A percentile compares a stretch with the other conserved stretches of the same genome.
Evolutionary conservation across 2,888 invertebrate species (phyloP).

Genomic region (Cephalotes varians): DNA sequence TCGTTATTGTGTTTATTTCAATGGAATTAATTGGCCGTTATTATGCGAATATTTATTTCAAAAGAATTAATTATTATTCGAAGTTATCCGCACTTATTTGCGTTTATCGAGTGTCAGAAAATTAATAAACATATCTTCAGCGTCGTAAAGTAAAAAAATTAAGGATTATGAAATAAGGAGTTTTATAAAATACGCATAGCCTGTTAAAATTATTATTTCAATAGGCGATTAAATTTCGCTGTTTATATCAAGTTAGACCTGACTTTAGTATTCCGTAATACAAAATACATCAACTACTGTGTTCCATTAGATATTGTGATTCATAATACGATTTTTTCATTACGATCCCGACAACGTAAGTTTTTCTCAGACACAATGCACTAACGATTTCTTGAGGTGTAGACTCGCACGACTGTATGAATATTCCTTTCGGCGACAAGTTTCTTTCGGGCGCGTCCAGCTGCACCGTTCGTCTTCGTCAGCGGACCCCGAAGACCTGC

Average conservation of each 20-base stretch:
- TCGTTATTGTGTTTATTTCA: conserved; percentile 15
- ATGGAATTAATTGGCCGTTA: conserved; percentile 23
- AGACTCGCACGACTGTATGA: conserved; percentile 59
- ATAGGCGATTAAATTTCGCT: neutral
- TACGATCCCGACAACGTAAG: neutral
- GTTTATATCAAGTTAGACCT: neutral
- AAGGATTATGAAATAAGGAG: no score
- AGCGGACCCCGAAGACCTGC: conserved; percentile 62
- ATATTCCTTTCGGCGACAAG: conserved; percentile 71
- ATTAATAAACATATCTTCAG: neutral
- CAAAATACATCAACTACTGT: neutral
- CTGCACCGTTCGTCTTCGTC: conserved; percentile 76
- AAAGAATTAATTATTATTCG: neutral
- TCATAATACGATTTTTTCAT: conserved; percentile 8
- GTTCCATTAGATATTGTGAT: neutral
- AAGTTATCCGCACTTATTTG: neutral
- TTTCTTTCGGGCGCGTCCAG: conserved; percentile 63
- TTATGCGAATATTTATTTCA: conserved; percentile 2
- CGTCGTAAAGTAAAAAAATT: no score
- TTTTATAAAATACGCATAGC: neutral
- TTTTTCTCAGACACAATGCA: conserved; percentile 21
- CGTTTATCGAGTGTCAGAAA: neutral
- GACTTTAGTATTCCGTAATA: neutral
- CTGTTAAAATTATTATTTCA: neutral
- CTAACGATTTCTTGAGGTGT: conserved; percentile 60